phyloP scores from a whole-genome alignment of 2,113 vertebrate genomes.

The Chaetorhynchus papuensis region DNA sequence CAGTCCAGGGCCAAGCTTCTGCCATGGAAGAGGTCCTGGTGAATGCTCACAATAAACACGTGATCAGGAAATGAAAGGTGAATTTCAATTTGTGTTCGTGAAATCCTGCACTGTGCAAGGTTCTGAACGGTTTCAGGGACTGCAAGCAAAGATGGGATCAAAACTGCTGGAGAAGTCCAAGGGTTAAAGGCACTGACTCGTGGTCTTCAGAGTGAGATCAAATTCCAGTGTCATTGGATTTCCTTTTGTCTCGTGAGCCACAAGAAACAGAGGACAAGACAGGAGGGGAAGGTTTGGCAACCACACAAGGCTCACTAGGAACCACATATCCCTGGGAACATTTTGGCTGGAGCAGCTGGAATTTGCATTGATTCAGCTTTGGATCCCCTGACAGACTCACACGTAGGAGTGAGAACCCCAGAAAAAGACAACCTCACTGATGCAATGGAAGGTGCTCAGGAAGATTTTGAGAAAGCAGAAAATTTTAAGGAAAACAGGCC shows the following conservation, averaged over 20 bases:
- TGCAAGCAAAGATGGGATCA: not conserved
- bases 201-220: not conserved
- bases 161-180: not conserved
- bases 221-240: fast-evolving
- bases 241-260: not conserved
- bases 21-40: not conserved
- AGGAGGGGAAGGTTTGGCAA: not conserved
- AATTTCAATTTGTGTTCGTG: not conserved
- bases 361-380: not conserved
- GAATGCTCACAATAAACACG: not conserved
- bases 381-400: not conserved
- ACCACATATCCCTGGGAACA: not conserved
- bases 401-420: not conserved
- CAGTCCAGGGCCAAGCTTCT: not conserved
- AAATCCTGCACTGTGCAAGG: not conserved
- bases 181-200: not conserved
- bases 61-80: not conserved
- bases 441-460: not conserved
- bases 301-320: not conserved
- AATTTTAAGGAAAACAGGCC: not conserved
- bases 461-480: not conserved
- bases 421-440: not conserved
- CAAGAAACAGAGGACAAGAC: not conserved
- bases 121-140: not conserved
- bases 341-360: not conserved